Percentiles rank a stretch among this genome's conserved stretches.
Conservation (phyloP, 2,113 vertebrate species). For the Mixornis gularis region DNA sequence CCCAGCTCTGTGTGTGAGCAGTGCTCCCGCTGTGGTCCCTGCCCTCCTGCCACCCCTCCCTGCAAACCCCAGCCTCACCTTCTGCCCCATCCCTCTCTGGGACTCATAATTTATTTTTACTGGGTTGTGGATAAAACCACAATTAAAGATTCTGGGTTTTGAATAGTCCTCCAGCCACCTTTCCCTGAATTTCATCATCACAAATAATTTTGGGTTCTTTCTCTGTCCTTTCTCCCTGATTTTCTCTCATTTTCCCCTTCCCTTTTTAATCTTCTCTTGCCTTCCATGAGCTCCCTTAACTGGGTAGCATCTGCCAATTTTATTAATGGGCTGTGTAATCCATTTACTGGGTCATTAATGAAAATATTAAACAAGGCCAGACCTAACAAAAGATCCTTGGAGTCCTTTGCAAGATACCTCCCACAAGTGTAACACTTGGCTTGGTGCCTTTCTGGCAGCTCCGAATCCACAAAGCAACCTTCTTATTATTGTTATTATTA, state of each 20-base stretch:
- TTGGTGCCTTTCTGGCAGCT: conserved; percentile 32
- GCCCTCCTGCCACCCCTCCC: not conserved
- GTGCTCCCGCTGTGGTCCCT: not conserved
- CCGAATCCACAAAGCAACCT: conserved; percentile 25
- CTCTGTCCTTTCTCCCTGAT: not conserved
- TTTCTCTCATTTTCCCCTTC: too few species aligned
- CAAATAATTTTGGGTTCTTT: not conserved
- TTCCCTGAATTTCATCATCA: not conserved
- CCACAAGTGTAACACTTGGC: conserved; percentile 60
- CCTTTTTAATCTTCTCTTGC: not conserved
- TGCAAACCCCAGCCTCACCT: not conserved
- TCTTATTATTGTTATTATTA: conserved; percentile 58
- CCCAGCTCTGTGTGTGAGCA: not conserved
- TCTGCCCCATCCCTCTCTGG: not conserved
- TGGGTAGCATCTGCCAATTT: conserved; percentile 52
- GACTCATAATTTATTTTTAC: not conserved
- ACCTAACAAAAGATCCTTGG: conserved; percentile 60
- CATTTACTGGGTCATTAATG: conserved; percentile 56
- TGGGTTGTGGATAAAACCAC: conserved; percentile 4
- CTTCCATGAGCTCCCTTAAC: not conserved
- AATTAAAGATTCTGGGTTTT: not conserved
- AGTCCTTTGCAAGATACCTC: conserved; percentile 41
- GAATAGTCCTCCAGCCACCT: not conserved
- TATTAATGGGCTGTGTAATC: conserved; percentile 54
- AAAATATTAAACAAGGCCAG: conserved; percentile 59